Percentiles rank a stretch among this genome's conserved stretches.
These are phyloP conservation scores for Parthenolecanium corni DNA, from an alignment of 2,888 invertebrate genomes.

Conservation along the genomic window DNA sequence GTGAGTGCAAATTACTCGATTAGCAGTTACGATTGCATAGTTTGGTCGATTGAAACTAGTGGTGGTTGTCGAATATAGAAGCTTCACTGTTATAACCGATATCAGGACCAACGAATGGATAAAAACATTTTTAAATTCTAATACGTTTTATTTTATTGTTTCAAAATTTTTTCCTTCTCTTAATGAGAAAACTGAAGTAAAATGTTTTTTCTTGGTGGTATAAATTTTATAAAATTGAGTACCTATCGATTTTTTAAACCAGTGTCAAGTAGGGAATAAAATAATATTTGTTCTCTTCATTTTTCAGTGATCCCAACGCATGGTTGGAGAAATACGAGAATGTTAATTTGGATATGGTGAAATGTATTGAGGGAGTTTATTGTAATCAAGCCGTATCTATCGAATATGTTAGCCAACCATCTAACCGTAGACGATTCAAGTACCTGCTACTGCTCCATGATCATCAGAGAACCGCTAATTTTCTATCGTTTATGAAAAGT, in stretches of 20 bases:
- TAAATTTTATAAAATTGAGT: not conserved
- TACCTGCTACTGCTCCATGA: conserved; percentile 13
- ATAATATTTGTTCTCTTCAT: not conserved
- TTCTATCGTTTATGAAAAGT: conserved; percentile 15
- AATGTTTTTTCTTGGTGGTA: not conserved
- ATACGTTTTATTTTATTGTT: too few species aligned
- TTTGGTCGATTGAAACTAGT: too few species aligned
- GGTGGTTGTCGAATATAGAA: too few species aligned
- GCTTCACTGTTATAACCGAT: too few species aligned
- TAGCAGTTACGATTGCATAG: not conserved
- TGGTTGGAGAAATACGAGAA: conserved; percentile 23
- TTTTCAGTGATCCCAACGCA: conserved; percentile 3
- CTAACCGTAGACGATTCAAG: not conserved
- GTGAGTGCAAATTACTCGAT: not conserved
- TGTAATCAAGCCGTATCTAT: conserved; percentile 24
- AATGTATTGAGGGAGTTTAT: conserved; percentile 16
- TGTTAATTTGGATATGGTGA: conserved; percentile 7
- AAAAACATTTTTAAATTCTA: too few species aligned
- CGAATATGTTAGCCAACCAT: conserved; percentile 10
- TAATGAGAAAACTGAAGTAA: not conserved
- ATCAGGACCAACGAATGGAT: too few species aligned
- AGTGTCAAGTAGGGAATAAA: not conserved
- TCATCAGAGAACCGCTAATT: conserved; percentile 16
- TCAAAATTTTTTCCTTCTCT: too few species aligned
- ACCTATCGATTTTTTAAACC: not conserved